Evolutionary conservation across 2,797 vertebrate species (phyloP).

Genomic region (Allobates femoralis): DNA sequence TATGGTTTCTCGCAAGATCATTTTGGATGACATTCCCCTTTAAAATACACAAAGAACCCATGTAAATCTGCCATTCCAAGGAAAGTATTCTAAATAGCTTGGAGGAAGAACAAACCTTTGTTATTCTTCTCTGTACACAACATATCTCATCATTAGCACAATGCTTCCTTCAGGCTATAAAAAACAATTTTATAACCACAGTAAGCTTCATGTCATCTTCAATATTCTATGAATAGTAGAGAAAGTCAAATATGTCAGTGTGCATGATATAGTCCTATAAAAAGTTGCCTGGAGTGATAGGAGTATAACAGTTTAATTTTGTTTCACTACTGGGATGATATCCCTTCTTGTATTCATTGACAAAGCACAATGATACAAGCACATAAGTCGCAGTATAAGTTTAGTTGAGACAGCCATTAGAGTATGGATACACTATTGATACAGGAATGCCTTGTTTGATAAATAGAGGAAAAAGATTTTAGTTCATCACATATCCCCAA

Average conservation of each 20-base stretch:
- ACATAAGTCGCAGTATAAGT: background rate
- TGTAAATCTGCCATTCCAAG: background rate
- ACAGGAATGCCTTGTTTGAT: background rate
- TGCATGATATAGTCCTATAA: background rate
- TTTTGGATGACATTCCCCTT: background rate
- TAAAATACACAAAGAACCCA: background rate
- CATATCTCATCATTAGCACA: conserved; percentile 16
- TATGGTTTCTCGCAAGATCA: background rate
- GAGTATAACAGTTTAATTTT: background rate
- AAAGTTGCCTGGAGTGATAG: background rate
- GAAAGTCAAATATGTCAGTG: conserved; percentile 24
- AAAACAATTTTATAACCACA: background rate
- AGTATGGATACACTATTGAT: background rate
- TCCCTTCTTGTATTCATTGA: background rate
- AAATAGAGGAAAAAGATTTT: no score
- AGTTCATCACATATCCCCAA: no score
- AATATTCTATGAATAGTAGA: conserved; percentile 28
- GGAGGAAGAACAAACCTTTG: background rate
- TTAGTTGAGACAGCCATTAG: background rate
- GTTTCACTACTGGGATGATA: background rate
- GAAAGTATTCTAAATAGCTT: background rate
- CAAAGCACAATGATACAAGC: background rate
- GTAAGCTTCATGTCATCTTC: conserved; percentile 40
- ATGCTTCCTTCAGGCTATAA: conserved; percentile 2
- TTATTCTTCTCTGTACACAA: background rate